A percentile compares a stretch with the other conserved stretches of the same genome.
These are phyloP conservation scores for Podotricha telesiphe DNA, from an alignment of 2,888 invertebrate species.

Conservation along the genomic window DNA sequence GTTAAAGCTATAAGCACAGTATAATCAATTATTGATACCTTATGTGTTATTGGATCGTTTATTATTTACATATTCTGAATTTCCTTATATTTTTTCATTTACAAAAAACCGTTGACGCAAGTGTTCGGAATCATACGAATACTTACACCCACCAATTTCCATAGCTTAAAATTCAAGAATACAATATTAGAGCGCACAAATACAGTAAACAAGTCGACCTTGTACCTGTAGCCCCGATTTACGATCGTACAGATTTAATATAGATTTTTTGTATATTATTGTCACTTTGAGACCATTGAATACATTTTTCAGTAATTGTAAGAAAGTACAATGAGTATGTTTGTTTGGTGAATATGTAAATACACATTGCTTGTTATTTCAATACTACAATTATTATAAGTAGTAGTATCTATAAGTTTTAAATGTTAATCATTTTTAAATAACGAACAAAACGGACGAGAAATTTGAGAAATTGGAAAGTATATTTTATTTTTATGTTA, in stretches of 20 bases:
- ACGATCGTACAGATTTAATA: slow-evolving; percentile 12
- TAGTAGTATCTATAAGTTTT: too few relatives aligned
- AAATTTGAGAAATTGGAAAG: too few relatives aligned
- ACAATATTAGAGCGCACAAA: slow-evolving; percentile 56
- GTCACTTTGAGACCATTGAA: neutral
- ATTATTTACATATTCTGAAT: slow-evolving; percentile 14
- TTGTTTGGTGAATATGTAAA: neutral
- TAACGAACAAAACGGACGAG: too few relatives aligned
- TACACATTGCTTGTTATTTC: neutral
- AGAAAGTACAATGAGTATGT: neutral
- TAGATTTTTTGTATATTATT: slow-evolving; percentile 12
- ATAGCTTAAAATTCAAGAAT: slow-evolving; percentile 65
- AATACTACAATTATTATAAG: too few relatives aligned
- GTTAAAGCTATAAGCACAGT: neutral
- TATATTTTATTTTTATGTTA: too few relatives aligned
- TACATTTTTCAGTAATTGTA: neutral
- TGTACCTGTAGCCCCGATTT: slow-evolving; percentile 49
- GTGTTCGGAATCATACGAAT: slow-evolving; percentile 34
- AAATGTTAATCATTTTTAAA: too few relatives aligned
- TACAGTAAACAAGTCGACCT: slow-evolving; percentile 76
- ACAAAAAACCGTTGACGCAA: slow-evolving; percentile 31
- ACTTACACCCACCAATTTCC: slow-evolving; percentile 55
- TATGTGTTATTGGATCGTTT: neutral
- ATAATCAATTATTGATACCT: neutral
- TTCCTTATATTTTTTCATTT: neutral